Conservation (phyloP, 1,140 invertebrate genomes). For the Sitophilus oryzae region DNA sequence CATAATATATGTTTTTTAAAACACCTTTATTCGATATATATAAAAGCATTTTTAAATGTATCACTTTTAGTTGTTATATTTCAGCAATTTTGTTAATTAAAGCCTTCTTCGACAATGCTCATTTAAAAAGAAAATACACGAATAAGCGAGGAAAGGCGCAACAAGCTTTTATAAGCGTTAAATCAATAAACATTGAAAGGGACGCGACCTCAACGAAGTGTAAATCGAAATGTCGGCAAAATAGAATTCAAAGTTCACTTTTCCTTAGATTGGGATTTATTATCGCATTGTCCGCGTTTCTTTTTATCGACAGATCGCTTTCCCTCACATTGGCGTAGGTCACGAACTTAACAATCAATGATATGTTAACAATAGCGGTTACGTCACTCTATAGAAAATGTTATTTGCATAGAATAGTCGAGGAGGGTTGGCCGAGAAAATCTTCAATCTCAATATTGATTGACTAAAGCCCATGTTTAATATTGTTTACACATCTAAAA, state of each 20-base stretch:
- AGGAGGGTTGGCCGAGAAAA: slow-evolving; percentile 14
- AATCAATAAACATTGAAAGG: background rate
- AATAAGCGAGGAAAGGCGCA: background rate
- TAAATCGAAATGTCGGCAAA: background rate
- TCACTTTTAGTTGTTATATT: no score
- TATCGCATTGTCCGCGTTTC: slow-evolving; percentile 28
- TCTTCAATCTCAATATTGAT: no score
- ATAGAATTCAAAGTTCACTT: slow-evolving; percentile 20
- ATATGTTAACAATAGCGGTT: slow-evolving; percentile 43
- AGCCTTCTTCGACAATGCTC: no score
- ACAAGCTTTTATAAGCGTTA: background rate
- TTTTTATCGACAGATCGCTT: slow-evolving; percentile 28
- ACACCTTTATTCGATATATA: no score
- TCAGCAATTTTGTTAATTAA: no score
- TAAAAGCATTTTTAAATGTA: no score
- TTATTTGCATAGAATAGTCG: slow-evolving; percentile 38
- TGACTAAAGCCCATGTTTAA: no score
- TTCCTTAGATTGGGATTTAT: slow-evolving; percentile 25
- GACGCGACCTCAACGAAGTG: background rate
- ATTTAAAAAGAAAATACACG: no score
- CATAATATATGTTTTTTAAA: no score
- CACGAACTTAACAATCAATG: slow-evolving; percentile 44
- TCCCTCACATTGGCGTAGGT: slow-evolving; percentile 37
- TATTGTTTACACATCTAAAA: no score
- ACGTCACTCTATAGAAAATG: slow-evolving; percentile 42